A percentile compares a stretch with the other conserved stretches of the same genome.
Conservation (phyloP, 2,113 vertebrate genomes). For the Ancistrus triradiatus region DNA sequence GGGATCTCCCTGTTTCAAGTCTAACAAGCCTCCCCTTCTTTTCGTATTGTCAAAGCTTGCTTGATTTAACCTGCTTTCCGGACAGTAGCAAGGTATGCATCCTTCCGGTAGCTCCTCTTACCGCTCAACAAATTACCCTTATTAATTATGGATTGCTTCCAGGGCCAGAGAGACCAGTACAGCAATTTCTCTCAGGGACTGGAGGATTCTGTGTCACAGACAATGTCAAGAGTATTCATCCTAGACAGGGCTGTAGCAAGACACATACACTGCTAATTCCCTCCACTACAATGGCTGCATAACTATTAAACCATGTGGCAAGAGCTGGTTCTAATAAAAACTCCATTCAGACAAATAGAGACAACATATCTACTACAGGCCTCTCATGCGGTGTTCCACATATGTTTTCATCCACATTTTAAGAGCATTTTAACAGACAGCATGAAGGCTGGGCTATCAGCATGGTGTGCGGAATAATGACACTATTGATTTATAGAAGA, state of each 20-base stretch:
- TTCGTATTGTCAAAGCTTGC: constrained; percentile 38
- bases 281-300: no score
- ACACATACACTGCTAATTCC: no score
- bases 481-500: constrained; percentile 21
- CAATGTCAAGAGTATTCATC: no score
- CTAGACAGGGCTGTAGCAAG: no score
- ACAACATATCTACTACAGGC: neutral
- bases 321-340: neutral
- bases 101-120: constrained; percentile 41
- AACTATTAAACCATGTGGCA: neutral
- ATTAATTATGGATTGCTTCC: constrained; percentile 59
- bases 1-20: no score
- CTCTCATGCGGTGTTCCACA: no score
- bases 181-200: constrained; percentile 1
- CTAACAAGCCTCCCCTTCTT: constrained; percentile 36
- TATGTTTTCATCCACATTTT: no score
- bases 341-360: neutral
- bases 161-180: constrained; percentile 30
- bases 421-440: neutral
- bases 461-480: neutral
- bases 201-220: constrained; percentile 12
- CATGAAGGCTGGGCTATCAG: neutral
- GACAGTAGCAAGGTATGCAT: constrained; percentile 23
- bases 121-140: constrained; percentile 45
- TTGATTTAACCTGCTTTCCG: constrained; percentile 40